A percentile compares a stretch with the other conserved stretches of the same genome.
Evolutionary conservation across 2,797 vertebrate genomes (phyloP).

Genomic region (Momotus momota): DNA sequence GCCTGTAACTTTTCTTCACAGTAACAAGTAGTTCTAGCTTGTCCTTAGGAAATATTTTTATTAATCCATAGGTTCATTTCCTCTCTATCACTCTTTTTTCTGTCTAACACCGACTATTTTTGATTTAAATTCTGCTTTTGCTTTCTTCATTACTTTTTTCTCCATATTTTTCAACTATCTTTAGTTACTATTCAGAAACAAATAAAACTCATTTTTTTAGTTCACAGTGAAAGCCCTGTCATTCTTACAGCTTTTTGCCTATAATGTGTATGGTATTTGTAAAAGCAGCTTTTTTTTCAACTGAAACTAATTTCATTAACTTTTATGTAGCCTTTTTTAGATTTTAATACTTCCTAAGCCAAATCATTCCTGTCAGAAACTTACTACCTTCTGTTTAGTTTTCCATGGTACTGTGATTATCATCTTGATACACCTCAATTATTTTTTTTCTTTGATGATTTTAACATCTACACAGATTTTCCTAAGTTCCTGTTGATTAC

Average conservation of each 20-base stretch:
- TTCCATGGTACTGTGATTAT: not conserved
- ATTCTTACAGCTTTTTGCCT: not conserved
- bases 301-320: not conserved
- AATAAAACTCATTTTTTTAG: not conserved
- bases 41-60: not conserved
- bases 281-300: not conserved
- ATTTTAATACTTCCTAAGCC: not conserved
- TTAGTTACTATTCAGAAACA: not conserved
- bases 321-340: not conserved
- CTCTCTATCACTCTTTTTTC: rapidly evolving
- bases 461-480: not conserved
- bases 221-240: not conserved
- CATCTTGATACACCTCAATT: not conserved
- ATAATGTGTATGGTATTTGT: not conserved
- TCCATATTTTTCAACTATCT: not conserved
- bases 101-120: not conserved
- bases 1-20: not conserved
- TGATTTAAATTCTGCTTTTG: not conserved
- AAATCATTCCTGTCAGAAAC: not conserved
- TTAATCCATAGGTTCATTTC: not conserved
- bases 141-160: not conserved
- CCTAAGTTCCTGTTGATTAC: not conserved
- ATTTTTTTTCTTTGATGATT: not conserved
- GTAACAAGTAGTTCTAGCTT: not conserved
- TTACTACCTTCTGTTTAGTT: not conserved